Base-by-base conservation (phyloP, 2,113 vertebrate species). In the Petroica traversi region DNA sequence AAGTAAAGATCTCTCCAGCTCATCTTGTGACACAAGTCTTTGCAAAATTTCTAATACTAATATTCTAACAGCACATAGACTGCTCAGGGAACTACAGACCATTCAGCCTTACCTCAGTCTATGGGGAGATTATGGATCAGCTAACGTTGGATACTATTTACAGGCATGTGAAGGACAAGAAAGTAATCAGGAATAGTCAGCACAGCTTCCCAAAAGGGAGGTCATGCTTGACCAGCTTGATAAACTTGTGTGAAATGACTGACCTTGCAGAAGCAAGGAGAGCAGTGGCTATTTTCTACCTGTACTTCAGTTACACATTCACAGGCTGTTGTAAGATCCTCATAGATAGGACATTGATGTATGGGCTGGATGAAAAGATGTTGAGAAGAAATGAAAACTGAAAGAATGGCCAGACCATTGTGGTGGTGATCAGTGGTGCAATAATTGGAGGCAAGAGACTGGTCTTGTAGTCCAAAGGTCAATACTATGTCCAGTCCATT, bases 401-500 rank as follows among this genome's bases (percentile, higher is more conserved):
- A 15, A 14, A 46, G 34, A 85, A 49, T 45, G 9, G 4, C 16
- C 1, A 3, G 14, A 9, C 12, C 25, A 16, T 20, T 57, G 17
- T 58, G 4, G 9, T 20, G 11, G 4, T 45, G 19, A 31, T 38
- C 11, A 49, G 9, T 0, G 3, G 8, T 25, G 23, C 13, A 69
- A 16, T 3, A 51, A 20, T 6, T 31, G 36, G 29, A 89, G 16
- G 29, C 5, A 33, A 69, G 34, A 82, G 46, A 16, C 5, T 51
- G 8, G 9, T 7, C 5, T 6, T 45, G 12, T 18, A 49, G 6
- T 33, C 11, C 14, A 20, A 34, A 0, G 3, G 8, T 48, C n/a
- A 71, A 9, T 24, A 71, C 10, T 46, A 8, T 25, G 16, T 54
- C 16, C 12, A 36, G 22, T 45, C 17, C 5, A 9, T 88, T 91